Evolutionary conservation across 2,888 invertebrate species (phyloP).

Genomic region (Tenthredo scrophulariae): DNA sequence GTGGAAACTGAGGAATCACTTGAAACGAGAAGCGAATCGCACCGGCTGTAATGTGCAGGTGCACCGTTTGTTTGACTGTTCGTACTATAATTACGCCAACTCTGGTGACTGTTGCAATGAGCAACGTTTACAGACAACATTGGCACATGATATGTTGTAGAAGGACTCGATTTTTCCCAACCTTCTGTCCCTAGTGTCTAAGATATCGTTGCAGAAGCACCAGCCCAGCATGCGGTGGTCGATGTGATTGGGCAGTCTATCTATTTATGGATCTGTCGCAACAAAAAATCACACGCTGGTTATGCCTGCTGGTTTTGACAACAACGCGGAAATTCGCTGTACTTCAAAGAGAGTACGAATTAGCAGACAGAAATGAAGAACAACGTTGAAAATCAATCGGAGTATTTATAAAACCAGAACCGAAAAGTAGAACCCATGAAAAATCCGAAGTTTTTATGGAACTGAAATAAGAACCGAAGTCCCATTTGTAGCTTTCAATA

Average conservation of each 20-base stretch:
- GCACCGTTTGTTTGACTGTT: neutral
- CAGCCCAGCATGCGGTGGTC: neutral
- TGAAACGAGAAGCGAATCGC: neutral
- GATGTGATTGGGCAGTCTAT: neutral
- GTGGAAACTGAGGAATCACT: neutral
- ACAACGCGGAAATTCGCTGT: neutral
- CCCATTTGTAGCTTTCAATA: neutral
- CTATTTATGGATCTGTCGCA: neutral
- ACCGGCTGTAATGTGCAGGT: slow-evolving; percentile 4
- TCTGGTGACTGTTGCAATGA: neutral
- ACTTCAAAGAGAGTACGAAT: neutral
- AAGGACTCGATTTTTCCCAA: neutral
- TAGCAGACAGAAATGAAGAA: neutral
- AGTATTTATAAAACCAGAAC: neutral
- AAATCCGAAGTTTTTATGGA: neutral
- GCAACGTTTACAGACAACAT: slow-evolving; percentile 2
- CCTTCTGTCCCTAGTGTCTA: neutral
- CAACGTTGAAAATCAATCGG: neutral
- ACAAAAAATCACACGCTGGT: neutral
- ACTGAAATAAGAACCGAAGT: neutral
- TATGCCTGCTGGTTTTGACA: neutral
- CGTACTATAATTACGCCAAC: neutral
- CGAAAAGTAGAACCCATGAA: neutral
- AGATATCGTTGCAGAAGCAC: neutral
- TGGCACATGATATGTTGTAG: neutral